Conservation (phyloP, 2,113 vertebrate species). For the Melospiza georgiana region DNA sequence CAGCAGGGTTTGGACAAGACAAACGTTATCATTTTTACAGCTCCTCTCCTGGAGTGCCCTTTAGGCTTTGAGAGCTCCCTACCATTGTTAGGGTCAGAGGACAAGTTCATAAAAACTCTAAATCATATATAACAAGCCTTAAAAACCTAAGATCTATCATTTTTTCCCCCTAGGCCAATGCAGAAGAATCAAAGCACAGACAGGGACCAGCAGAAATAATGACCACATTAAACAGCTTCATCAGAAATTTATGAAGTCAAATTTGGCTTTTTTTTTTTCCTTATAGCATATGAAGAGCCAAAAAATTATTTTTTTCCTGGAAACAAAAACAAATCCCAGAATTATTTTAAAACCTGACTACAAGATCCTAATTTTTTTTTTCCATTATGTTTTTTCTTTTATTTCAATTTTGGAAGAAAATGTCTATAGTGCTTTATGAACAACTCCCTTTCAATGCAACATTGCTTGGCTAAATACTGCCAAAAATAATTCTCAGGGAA, state of each 20-base stretch:
- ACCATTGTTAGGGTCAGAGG: conserved; percentile 61
- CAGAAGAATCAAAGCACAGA: conserved; percentile 58
- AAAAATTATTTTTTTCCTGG: neutral
- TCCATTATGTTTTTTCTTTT: neutral
- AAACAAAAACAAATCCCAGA: conserved; percentile 21
- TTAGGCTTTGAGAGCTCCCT: conserved; percentile 49
- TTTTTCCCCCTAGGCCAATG: neutral
- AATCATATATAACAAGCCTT: conserved; percentile 56
- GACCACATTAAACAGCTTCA: conserved; percentile 60
- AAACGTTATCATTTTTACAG: conserved; percentile 45
- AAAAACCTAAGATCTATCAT: conserved; percentile 26
- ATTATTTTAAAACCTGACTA: neutral
- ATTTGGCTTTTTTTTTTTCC: neutral
- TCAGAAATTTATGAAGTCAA: conserved; percentile 69
- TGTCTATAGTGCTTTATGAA: neutral
- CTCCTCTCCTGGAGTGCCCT: conserved; percentile 54
- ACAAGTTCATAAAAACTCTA: conserved; percentile 69
- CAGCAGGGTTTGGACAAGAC: conserved; percentile 37
- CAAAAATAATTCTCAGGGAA: neutral
- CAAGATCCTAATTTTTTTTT: neutral
- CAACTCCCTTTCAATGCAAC: neutral
- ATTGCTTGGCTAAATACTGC: neutral
- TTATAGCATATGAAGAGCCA: neutral
- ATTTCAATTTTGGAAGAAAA: neutral
- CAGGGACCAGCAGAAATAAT: conserved; percentile 41